phyloP scores from a whole-genome alignment of 2,113 vertebrate genomes.

The Aspiorhynchus laticeps region DNA sequence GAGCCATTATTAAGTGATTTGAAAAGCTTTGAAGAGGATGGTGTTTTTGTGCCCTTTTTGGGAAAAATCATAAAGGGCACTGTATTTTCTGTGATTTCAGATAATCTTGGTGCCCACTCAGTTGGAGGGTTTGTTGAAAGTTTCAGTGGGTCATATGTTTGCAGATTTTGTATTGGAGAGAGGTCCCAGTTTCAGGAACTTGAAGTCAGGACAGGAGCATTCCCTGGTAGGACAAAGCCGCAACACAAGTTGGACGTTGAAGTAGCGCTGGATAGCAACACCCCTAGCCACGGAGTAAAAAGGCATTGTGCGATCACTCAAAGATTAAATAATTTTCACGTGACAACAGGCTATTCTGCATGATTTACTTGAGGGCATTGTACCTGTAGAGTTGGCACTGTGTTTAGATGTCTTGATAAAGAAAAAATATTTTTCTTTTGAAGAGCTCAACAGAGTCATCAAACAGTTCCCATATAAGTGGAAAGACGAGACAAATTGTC shows the following conservation, averaged over 20 bases:
- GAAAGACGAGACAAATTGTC: slow-evolving; percentile 33
- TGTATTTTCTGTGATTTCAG: slow-evolving; percentile 50
- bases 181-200: not conserved
- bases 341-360: slow-evolving; percentile 3
- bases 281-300: not conserved
- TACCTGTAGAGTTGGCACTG: slow-evolving; percentile 39
- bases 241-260: not conserved
- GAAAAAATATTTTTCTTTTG: slow-evolving; percentile 24
- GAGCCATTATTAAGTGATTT: slow-evolving; percentile 56
- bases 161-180: slow-evolving; percentile 50
- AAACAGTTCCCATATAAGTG: slow-evolving; percentile 47
- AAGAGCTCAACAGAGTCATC: slow-evolving; percentile 29
- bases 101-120: slow-evolving; percentile 59
- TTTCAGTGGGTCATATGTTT: slow-evolving; percentile 46
- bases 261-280: not conserved
- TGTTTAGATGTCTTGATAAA: not conserved
- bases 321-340: not conserved
- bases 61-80: slow-evolving; percentile 53
- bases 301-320: not conserved
- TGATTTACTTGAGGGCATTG: slow-evolving; percentile 20
- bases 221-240: not conserved
- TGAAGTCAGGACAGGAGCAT: not conserved
- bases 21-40: slow-evolving; percentile 55
- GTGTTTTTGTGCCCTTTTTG: slow-evolving; percentile 38
- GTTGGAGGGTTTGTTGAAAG: slow-evolving; percentile 54